Conservation (phyloP, 2,888 invertebrate species). For the Calameuta filiformis region DNA sequence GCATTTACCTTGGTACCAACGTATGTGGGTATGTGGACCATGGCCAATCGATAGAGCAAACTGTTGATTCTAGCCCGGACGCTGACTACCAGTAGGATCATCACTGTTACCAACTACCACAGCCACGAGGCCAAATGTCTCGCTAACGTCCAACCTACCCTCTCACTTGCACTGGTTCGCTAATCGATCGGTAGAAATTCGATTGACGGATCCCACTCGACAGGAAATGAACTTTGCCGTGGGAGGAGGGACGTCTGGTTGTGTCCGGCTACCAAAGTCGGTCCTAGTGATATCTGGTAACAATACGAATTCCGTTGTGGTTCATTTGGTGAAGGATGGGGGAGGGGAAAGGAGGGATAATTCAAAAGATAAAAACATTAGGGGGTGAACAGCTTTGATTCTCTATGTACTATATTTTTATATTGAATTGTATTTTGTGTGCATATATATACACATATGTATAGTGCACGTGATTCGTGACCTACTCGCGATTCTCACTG, state of each 20-base stretch:
- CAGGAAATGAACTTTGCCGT: not conserved
- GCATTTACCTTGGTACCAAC: not conserved
- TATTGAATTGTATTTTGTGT: not conserved
- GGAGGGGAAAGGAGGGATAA: too few species aligned
- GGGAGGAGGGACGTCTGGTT: not conserved
- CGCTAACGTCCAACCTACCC: not conserved
- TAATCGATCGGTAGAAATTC: not conserved
- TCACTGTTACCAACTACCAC: not conserved
- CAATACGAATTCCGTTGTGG: not conserved
- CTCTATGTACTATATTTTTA: not conserved
- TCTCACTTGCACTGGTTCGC: not conserved
- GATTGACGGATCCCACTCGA: not conserved
- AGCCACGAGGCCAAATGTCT: not conserved
- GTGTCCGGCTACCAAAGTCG: not conserved
- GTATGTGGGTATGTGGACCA: constrained; percentile 35
- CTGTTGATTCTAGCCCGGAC: constrained; percentile 65
- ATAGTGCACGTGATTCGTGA: not conserved
- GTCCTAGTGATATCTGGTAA: not conserved
- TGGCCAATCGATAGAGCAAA: constrained; percentile 65
- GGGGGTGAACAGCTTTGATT: not conserved
- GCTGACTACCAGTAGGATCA: constrained; percentile 31
- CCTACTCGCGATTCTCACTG: not conserved
- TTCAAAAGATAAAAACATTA: too few species aligned
- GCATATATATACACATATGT: not conserved
- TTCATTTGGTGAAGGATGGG: not conserved